phyloP scores from a whole-genome alignment of 2,113 vertebrate genomes.

The Motacilla alba region DNA sequence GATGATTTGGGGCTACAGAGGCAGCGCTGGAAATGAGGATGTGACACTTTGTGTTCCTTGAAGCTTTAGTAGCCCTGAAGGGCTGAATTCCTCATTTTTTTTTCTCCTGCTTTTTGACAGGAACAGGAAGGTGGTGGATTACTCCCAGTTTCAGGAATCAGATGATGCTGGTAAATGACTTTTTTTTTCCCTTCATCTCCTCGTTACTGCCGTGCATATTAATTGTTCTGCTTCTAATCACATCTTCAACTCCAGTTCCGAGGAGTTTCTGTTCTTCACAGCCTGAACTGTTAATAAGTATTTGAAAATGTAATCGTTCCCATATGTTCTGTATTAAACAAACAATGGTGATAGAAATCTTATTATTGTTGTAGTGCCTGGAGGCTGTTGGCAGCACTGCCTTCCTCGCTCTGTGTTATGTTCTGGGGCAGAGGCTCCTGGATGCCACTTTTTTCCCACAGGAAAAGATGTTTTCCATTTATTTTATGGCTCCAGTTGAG shows the following conservation, averaged over 20 bases:
- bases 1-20: not conserved
- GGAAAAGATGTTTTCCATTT: slow-evolving; percentile 13
- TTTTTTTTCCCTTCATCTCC: not conserved
- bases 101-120: slow-evolving; percentile 62
- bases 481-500: not conserved
- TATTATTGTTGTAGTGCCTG: slow-evolving; percentile 13
- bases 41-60: not conserved
- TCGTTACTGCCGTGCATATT: not conserved
- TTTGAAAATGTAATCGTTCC: slow-evolving; percentile 24
- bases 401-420: not conserved
- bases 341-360: slow-evolving; percentile 57
- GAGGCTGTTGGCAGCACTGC: slow-evolving; percentile 8
- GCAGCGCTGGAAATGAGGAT: not conserved
- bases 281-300: slow-evolving; percentile 5
- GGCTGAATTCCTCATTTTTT: not conserved
- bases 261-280: not conserved
- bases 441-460: not conserved
- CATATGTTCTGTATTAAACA: slow-evolving; percentile 14
- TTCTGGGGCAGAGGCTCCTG: not conserved
- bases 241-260: not conserved
- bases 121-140: slow-evolving; percentile 99
- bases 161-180: slow-evolving; percentile 83
- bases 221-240: not conserved
- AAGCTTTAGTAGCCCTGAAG: not conserved
- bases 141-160: slow-evolving; percentile 98